Percentiles rank a stretch among this genome's conserved stretches.
These are phyloP conservation scores for Terrapene triunguis DNA, from an alignment of 2,113 vertebrate species.

Conservation along the genomic window DNA sequence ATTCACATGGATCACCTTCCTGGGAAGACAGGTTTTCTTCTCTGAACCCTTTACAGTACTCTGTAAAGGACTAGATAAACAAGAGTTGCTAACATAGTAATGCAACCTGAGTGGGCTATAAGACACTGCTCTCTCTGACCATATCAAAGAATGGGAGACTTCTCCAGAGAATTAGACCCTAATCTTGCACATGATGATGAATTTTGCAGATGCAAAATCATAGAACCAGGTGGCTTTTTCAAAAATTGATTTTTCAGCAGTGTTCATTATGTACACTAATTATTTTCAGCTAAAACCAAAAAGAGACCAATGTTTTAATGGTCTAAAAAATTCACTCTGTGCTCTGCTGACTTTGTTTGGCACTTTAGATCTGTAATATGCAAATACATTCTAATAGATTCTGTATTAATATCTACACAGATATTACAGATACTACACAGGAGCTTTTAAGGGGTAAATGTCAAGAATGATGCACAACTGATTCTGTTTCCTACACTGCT, in stretches of 20 bases:
- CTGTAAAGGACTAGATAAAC: background rate
- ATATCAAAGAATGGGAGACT: background rate
- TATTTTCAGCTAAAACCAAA: background rate
- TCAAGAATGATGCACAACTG: background rate
- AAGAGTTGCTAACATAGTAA: fast-evolving
- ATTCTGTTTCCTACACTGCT: background rate
- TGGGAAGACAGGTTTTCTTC: background rate
- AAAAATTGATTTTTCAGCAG: background rate
- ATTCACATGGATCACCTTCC: background rate
- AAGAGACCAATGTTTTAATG: background rate
- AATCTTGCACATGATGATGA: background rate
- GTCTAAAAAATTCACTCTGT: background rate
- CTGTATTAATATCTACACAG: background rate
- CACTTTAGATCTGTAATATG: background rate
- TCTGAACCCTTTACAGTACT: background rate
- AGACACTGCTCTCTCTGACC: background rate
- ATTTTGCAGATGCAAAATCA: background rate
- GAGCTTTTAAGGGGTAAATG: background rate
- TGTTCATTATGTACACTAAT: background rate
- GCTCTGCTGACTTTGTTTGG: background rate
- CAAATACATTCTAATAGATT: background rate
- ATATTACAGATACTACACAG: no score
- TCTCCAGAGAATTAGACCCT: background rate
- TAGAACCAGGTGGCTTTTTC: background rate
- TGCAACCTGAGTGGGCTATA: background rate